Percentiles rank a stretch among this genome's conserved stretches.
Conservation (phyloP, 2,888 invertebrate species). For the Polymixis lichenea region DNA sequence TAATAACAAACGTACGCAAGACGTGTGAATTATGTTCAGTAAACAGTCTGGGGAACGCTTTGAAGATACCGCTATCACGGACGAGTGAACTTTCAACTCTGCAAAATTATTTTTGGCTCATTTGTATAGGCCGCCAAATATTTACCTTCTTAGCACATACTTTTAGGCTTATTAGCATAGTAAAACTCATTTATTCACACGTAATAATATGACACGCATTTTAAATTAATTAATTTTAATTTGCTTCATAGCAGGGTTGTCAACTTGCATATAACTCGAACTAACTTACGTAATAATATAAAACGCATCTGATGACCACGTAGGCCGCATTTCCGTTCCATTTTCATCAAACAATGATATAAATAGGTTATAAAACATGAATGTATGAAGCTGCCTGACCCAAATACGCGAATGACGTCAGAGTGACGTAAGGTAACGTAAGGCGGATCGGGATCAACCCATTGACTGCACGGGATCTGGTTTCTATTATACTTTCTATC, state of each 20-base stretch:
- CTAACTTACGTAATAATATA: slow-evolving; percentile 49
- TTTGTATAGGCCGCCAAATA: slow-evolving; percentile 39
- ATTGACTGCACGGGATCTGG: slow-evolving; percentile 76
- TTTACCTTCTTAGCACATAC: slow-evolving; percentile 33
- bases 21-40: slow-evolving; percentile 58
- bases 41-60: slow-evolving; percentile 57
- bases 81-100: slow-evolving; percentile 70
- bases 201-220: not conserved
- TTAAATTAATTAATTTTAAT: slow-evolving; percentile 32
- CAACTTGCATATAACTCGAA: slow-evolving; percentile 51
- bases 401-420: slow-evolving; percentile 85
- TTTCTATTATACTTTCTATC: slow-evolving; percentile 72
- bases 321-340: slow-evolving; percentile 73
- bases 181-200: slow-evolving; percentile 22
- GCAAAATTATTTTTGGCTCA: slow-evolving; percentile 47
- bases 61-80: slow-evolving; percentile 69
- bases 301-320: slow-evolving; percentile 66
- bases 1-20: slow-evolving; percentile 47
- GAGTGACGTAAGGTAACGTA: slow-evolving; percentile 82
- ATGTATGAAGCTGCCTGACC: slow-evolving; percentile 85
- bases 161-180: not conserved
- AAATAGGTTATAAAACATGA: slow-evolving; percentile 84
- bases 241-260: slow-evolving; percentile 52
- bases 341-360: slow-evolving; percentile 74
- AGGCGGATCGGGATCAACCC: slow-evolving; percentile 74